Conservation (phyloP, 2,797 vertebrate genomes). For the Enteromius anoplus region DNA sequence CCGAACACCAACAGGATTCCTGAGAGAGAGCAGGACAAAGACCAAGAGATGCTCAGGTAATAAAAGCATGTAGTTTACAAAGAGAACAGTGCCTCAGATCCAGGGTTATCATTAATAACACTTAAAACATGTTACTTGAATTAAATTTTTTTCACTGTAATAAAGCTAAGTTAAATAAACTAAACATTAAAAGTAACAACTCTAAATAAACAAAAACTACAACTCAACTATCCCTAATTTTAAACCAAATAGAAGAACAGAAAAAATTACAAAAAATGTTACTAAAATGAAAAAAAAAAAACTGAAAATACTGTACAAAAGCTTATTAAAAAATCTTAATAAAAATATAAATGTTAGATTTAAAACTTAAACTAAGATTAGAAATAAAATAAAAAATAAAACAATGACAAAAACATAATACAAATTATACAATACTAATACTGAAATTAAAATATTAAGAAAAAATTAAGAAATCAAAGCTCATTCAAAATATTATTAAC, state of each 20-base stretch:
- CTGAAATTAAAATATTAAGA: neutral
- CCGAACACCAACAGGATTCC: conserved; percentile 50
- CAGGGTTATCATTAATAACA: neutral
- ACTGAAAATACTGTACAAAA: neutral
- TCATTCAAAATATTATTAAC: neutral
- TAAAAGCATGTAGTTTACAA: neutral
- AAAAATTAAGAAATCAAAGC: neutral
- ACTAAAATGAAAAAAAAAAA: neutral
- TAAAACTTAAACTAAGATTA: neutral
- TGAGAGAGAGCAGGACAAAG: conserved; percentile 62
- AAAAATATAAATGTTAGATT: neutral
- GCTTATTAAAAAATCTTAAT: neutral
- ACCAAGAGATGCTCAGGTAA: conserved; percentile 78
- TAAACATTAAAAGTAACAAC: neutral
- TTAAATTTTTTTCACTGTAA: neutral
- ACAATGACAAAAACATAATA: neutral
- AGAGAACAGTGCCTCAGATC: neutral
- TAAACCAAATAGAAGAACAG: neutral
- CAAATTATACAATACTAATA: neutral
- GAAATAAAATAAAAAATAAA: neutral
- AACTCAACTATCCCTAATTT: neutral
- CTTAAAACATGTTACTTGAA: neutral
- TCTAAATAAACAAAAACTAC: neutral
- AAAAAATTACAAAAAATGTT: too few species aligned
- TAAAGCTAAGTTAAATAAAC: neutral